Evolutionary conservation across 2,797 vertebrate species (phyloP).

Genomic region (Eremophila alpestris): DNA sequence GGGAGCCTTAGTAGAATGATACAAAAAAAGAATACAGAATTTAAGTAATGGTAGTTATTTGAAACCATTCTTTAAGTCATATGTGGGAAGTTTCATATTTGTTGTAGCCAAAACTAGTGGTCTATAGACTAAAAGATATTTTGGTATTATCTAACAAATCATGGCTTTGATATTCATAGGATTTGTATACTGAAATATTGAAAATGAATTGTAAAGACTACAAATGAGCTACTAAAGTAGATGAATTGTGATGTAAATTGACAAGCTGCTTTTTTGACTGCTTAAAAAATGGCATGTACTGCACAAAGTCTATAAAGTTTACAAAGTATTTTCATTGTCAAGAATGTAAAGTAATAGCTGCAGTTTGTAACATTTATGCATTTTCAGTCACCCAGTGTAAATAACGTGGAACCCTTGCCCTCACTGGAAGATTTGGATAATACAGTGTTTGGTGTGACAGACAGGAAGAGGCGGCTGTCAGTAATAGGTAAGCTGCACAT

Average conservation of each 20-base stretch:
- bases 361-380: not conserved
- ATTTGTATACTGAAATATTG: not conserved
- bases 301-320: not conserved
- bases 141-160: not conserved
- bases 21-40: not conserved
- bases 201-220: not conserved
- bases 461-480: slow-evolving; percentile 85
- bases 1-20: not conserved
- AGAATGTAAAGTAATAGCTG: not conserved
- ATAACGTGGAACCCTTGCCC: slow-evolving; percentile 83
- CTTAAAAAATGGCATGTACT: not conserved
- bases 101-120: not conserved
- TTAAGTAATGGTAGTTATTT: not conserved
- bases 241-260: not conserved
- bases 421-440: slow-evolving; percentile 92
- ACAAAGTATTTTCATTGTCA: not conserved
- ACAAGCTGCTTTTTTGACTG: not conserved
- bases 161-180: not conserved
- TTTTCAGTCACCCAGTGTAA: slow-evolving; percentile 66
- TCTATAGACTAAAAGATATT: not conserved
- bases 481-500: slow-evolving; percentile 81
- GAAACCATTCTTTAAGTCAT: not conserved
- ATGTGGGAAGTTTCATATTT: not conserved
- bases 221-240: not conserved
- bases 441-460: slow-evolving; percentile 83